Evolutionary conservation across 2,113 vertebrate genomes (phyloP).

Genomic region (Crotophaga sulcirostris): DNA sequence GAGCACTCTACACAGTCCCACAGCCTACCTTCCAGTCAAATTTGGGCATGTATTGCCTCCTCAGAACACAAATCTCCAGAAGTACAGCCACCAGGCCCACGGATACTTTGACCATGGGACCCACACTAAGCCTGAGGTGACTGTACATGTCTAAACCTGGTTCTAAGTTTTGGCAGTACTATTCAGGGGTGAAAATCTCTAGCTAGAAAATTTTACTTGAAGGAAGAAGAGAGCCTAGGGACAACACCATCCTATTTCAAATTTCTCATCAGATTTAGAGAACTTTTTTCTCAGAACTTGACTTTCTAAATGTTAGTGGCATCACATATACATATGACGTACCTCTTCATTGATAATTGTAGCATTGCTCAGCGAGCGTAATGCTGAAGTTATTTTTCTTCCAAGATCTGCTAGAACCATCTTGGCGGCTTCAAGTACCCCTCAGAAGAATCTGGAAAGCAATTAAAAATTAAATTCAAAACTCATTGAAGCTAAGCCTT

Average conservation of each 20-base stretch:
- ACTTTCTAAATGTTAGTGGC: background rate
- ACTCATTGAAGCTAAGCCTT: background rate
- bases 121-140: background rate
- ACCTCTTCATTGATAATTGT: constrained; percentile 99
- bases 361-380: constrained; percentile 97
- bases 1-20: background rate
- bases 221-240: background rate
- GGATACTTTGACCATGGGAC: background rate
- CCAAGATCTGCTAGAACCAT: constrained; percentile 98
- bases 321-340: background rate
- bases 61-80: rapidly evolving
- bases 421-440: constrained; percentile 69
- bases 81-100: background rate
- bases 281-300: background rate
- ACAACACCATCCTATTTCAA: background rate
- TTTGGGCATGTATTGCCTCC: background rate
- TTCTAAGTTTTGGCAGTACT: background rate
- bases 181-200: background rate
- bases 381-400: constrained; percentile 96
- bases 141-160: background rate
- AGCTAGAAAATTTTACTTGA: background rate
- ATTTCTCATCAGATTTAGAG: background rate
- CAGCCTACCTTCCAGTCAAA: background rate
- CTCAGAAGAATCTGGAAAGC: constrained; percentile 59
- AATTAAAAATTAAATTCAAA: background rate